These are phyloP conservation scores for Musca vetustissima DNA, from an alignment of 1,140 invertebrate genomes.

Conservation along the genomic window DNA sequence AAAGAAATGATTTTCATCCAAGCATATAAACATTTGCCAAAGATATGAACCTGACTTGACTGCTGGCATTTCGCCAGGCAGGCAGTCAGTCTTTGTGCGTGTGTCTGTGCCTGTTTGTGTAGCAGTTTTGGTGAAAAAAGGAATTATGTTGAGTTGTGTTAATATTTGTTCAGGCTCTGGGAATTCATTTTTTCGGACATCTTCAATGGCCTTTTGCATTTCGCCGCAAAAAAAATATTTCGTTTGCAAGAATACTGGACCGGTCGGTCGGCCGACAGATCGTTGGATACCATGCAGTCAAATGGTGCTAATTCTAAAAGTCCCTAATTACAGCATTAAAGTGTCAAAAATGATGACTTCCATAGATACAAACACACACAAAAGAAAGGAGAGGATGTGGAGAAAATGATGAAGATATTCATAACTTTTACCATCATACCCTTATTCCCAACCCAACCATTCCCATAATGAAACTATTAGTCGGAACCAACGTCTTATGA, in stretches of 20 bases:
- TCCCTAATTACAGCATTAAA: constrained; percentile 55
- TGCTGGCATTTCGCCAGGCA: background rate
- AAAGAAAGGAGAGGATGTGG: too few relatives aligned
- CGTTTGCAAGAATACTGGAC: too few relatives aligned
- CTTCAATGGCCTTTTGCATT: background rate
- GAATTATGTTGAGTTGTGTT: background rate
- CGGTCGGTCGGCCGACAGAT: too few relatives aligned
- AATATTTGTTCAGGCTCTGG: constrained; percentile 7
- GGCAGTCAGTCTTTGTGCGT: background rate
- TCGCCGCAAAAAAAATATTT: background rate
- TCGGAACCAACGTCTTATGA: too few relatives aligned
- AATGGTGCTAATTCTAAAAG: constrained; percentile 30
- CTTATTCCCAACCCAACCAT: too few relatives aligned
- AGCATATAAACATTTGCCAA: background rate
- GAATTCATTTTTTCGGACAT: background rate
- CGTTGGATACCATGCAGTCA: background rate
- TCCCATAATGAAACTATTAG: too few relatives aligned
- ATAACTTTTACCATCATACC: too few relatives aligned
- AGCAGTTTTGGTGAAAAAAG: background rate
- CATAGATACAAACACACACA: background rate
- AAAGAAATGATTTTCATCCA: background rate
- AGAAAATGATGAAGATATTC: too few relatives aligned
- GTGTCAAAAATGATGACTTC: constrained; percentile 43
- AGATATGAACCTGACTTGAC: background rate
- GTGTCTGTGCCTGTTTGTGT: too few relatives aligned